These are phyloP conservation scores for Prorops nasuta DNA, from an alignment of 1,140 invertebrate species.

Conservation along the genomic window DNA sequence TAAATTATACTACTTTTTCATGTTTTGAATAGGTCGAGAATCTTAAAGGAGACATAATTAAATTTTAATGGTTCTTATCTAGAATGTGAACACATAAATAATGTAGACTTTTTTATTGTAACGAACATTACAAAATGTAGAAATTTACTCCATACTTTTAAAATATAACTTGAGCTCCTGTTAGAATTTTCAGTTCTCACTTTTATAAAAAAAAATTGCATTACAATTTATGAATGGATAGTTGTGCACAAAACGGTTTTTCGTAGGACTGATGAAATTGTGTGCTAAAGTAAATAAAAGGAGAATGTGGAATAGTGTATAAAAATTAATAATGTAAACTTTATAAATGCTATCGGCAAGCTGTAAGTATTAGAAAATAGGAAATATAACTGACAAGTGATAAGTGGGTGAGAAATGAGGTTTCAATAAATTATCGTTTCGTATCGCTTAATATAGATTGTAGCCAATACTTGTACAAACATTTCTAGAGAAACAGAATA, in stretches of 20 bases:
- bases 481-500: conserved; percentile 41
- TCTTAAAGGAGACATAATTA: neutral
- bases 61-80: neutral
- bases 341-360: conserved; percentile 8
- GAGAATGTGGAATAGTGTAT: neutral
- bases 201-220: no score
- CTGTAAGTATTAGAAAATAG: conserved; percentile 20
- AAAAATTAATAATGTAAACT: neutral
- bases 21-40: neutral
- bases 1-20: neutral
- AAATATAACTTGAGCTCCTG: no score
- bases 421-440: conserved; percentile 21
- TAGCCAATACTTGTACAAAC: conserved; percentile 40
- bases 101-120: no score
- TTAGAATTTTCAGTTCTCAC: no score
- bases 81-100: no score
- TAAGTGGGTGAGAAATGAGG: conserved; percentile 5
- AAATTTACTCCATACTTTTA: neutral
- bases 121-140: no score
- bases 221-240: no score
- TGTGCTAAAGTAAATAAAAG: no score
- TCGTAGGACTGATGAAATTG: no score
- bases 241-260: no score
- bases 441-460: conserved; percentile 36
- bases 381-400: conserved; percentile 8